A percentile compares a stretch with the other conserved stretches of the same genome.
Evolutionary conservation across 1,140 invertebrate species (phyloP).

Genomic region (Gonatopus flavifemur): DNA sequence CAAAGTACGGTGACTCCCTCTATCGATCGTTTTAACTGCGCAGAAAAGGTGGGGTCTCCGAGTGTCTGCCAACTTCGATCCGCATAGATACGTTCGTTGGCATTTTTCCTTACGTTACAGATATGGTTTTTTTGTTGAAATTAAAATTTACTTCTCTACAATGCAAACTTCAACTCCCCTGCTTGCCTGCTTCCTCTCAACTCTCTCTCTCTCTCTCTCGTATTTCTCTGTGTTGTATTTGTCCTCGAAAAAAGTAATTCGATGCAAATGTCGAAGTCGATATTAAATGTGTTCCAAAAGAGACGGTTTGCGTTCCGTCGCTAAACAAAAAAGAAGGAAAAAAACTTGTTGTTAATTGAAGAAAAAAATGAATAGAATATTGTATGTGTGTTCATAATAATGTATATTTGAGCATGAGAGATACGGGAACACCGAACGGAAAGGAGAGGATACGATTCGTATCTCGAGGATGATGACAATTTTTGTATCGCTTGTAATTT

Average conservation of each 20-base stretch:
- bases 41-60: slow-evolving; percentile 8
- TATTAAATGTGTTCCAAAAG: not conserved
- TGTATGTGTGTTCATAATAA: not conserved
- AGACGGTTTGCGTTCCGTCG: not conserved
- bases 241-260: not conserved
- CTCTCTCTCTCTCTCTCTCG: not conserved
- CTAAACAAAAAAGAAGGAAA: not conserved
- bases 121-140: too few relatives aligned
- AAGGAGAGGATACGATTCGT: not conserved
- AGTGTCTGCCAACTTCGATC: too few relatives aligned
- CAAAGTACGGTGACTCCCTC: slow-evolving; percentile 4
- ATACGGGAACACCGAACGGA: not conserved
- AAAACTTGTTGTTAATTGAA: too few relatives aligned
- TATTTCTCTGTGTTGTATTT: too few relatives aligned
- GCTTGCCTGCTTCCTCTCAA: too few relatives aligned
- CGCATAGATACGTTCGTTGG: too few relatives aligned
- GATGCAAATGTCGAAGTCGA: not conserved
- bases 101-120: too few relatives aligned
- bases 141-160: too few relatives aligned
- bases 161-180: too few relatives aligned
- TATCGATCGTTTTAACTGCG: slow-evolving; percentile 30
- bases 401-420: slow-evolving; percentile 16
- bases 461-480: not conserved
- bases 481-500: too few relatives aligned
- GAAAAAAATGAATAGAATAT: too few relatives aligned